phyloP scores from a whole-genome alignment of 2,888 invertebrate species.

The Volucella inanis region DNA sequence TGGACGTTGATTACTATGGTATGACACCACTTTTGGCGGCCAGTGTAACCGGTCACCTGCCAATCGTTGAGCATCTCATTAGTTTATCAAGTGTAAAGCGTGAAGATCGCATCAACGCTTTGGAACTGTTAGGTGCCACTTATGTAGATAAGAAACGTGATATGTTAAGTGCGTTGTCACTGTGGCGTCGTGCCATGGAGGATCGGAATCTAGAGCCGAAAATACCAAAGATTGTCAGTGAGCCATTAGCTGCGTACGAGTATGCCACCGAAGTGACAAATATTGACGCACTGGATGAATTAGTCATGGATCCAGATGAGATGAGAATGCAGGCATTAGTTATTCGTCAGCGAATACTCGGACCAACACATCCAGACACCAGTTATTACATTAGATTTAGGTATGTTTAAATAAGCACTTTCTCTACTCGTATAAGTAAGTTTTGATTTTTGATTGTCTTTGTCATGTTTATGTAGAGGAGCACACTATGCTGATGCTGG shows the following conservation, averaged over 20 bases:
- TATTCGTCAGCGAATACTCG: constrained; percentile 94
- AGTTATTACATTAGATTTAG: constrained; percentile 96
- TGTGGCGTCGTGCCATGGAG: constrained; percentile 96
- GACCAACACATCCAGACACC: constrained; percentile 97
- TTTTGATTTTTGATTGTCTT: constrained; percentile 71
- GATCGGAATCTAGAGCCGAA: constrained; percentile 88
- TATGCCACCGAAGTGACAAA: constrained; percentile 92
- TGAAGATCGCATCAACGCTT: constrained; percentile 92
- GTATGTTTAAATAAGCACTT: constrained; percentile 73
- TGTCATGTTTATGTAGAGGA: constrained; percentile 84
- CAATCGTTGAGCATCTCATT: constrained; percentile 96
- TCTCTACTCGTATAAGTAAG: constrained; percentile 71
- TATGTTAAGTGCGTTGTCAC: constrained; percentile 93
- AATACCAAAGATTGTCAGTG: constrained; percentile 89
- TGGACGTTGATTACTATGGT: constrained; percentile 97
- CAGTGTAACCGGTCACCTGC: constrained; percentile 95
- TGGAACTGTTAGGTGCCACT: constrained; percentile 96
- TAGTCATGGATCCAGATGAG: constrained; percentile 96
- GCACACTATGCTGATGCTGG: constrained; percentile 97
- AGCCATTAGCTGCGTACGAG: constrained; percentile 94
- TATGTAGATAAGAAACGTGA: constrained; percentile 98
- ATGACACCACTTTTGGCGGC: constrained; percentile 98
- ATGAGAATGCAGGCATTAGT: constrained; percentile 98
- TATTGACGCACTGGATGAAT: constrained; percentile 90
- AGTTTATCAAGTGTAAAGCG: constrained; percentile 89